A percentile compares a stretch with the other conserved stretches of the same genome.
These are phyloP conservation scores for Amblyraja radiata DNA, from an alignment of 2,797 vertebrate species.

Conservation along the genomic window DNA sequence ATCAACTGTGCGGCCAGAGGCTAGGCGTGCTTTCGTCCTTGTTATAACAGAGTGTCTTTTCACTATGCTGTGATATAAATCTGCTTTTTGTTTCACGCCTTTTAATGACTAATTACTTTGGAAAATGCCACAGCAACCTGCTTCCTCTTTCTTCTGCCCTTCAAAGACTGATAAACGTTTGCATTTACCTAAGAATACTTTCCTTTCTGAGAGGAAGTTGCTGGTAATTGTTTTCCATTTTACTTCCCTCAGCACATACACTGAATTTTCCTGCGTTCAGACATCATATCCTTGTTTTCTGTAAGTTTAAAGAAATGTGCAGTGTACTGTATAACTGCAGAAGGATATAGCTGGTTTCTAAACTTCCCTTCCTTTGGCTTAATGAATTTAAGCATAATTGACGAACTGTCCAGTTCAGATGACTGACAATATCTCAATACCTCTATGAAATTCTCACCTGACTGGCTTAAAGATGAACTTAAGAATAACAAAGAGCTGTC, in stretches of 20 bases:
- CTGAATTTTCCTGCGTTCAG: conserved; percentile 57
- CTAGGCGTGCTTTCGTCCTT: not conserved
- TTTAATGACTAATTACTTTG: conserved; percentile 48
- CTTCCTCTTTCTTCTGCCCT: conserved; percentile 55
- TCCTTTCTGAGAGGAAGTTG: conserved; percentile 68
- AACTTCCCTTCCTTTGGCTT: not conserved
- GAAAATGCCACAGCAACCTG: conserved; percentile 44
- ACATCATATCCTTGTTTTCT: conserved; percentile 60
- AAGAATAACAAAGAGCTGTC: not conserved
- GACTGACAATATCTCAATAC: not conserved
- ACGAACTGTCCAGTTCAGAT: not conserved
- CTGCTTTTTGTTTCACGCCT: conserved; percentile 45
- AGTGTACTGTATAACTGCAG: not conserved
- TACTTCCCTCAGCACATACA: conserved; percentile 55
- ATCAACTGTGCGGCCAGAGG: conserved; percentile 2
- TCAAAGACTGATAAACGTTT: conserved; percentile 60
- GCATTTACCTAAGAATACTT: conserved; percentile 55
- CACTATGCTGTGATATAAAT: not conserved
- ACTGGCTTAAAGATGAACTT: not conserved
- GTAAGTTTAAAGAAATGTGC: not conserved
- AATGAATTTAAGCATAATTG: not conserved
- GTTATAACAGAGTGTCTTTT: conserved; percentile 8
- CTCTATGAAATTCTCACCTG: not conserved
- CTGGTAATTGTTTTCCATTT: conserved; percentile 66
- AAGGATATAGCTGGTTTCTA: not conserved